Conservation (phyloP, 2,888 invertebrate genomes). For the Volucella zonaria region DNA sequence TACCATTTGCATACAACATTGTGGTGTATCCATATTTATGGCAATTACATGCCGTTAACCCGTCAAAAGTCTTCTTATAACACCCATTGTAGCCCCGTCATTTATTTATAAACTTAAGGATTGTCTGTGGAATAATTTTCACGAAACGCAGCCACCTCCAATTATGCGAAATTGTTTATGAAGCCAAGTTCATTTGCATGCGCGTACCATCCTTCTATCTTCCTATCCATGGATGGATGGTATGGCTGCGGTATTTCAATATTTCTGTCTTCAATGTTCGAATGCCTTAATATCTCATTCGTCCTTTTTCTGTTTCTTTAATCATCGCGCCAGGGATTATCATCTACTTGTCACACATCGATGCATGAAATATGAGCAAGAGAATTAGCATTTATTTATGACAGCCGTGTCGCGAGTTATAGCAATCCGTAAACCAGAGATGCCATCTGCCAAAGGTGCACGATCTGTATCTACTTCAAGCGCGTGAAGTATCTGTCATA, state of each 20-base stretch:
- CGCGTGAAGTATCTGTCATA: conserved; percentile 16
- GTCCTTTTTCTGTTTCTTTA: conserved; percentile 13
- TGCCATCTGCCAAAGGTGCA: conserved; percentile 23
- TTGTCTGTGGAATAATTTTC: background rate
- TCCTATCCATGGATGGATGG: background rate
- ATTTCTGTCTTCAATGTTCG: background rate
- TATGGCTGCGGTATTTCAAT: background rate
- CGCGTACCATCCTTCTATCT: background rate
- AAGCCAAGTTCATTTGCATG: conserved; percentile 15
- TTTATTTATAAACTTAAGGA: conserved; percentile 13
- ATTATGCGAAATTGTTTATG: conserved; percentile 29
- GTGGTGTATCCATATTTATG: background rate
- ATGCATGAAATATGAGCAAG: conserved; percentile 9
- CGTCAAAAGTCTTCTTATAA: background rate
- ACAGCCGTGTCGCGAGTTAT: background rate
- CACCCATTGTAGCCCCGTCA: background rate
- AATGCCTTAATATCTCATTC: too few species aligned
- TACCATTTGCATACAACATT: conserved; percentile 10
- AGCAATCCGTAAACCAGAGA: too few species aligned
- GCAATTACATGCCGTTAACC: conserved; percentile 15
- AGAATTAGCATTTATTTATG: conserved; percentile 26
- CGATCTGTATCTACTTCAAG: background rate
- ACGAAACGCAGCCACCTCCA: background rate
- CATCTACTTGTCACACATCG: conserved; percentile 27
- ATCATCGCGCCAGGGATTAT: conserved; percentile 21